Evolutionary conservation across 2,797 vertebrate genomes (phyloP).

Genomic region (Emydoidea blandingii): DNA sequence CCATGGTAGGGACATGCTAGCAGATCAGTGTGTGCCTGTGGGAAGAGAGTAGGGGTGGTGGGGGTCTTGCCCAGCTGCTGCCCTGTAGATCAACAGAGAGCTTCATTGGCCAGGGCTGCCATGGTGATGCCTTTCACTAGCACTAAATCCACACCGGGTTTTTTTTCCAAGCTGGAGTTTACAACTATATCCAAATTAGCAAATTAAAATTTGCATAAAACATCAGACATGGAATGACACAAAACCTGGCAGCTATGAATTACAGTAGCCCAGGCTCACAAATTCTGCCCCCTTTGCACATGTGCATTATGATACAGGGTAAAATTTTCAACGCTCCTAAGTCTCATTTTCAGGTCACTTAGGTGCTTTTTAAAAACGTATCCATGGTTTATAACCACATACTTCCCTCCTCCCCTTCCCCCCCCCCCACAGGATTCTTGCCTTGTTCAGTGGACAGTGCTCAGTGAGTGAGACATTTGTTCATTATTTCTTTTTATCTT

Average conservation of each 20-base stretch:
- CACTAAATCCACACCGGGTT: background rate
- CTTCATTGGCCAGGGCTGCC: background rate
- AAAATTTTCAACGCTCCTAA: background rate
- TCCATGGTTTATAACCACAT: background rate
- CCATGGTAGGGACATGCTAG: background rate
- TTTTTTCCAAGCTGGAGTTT: background rate
- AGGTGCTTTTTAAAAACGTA: background rate
- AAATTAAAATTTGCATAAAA: background rate
- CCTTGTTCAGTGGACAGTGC: background rate
- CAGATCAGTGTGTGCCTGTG: background rate
- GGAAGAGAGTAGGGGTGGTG: no score
- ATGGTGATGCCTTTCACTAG: background rate
- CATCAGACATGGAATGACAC: background rate
- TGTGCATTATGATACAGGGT: background rate
- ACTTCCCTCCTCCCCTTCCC: background rate
- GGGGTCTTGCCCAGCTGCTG: background rate
- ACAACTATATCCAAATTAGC: background rate
- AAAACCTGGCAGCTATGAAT: background rate
- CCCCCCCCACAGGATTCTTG: background rate
- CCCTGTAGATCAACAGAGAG: background rate
- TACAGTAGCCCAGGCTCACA: background rate
- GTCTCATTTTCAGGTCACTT: background rate
- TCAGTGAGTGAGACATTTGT: accelerated
- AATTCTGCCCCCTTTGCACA: background rate
- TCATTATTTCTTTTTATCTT: background rate